Evolutionary conservation across 2,797 vertebrate species (phyloP).

Genomic region (Carduelis carduelis): DNA sequence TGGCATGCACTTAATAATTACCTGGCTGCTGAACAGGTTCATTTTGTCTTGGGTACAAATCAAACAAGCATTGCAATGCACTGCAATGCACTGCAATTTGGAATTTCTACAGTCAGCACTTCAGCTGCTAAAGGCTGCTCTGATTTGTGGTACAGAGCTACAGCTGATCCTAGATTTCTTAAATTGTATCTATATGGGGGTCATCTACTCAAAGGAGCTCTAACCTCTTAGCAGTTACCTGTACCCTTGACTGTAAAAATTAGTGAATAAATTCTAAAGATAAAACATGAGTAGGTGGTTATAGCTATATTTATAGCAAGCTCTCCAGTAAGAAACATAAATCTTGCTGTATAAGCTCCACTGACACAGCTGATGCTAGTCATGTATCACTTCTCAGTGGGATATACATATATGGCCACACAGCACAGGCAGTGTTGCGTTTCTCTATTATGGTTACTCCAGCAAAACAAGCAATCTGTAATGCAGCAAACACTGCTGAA

Average conservation of each 20-base stretch:
- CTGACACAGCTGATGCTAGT: neutral
- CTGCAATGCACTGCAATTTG: neutral
- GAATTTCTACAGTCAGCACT: neutral
- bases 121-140: no score
- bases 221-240: neutral
- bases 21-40: neutral
- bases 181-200: no score
- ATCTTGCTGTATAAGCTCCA: neutral
- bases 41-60: neutral
- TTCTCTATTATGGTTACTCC: constrained; percentile 2
- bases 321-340: neutral
- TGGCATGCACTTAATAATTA: neutral
- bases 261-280: neutral
- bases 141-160: no score
- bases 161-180: no score
- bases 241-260: neutral
- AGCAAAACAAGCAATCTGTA: neutral
- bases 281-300: neutral
- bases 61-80: neutral
- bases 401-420: neutral
- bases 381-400: neutral
- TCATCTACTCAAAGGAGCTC: neutral
- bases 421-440: neutral
- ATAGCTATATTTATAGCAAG: neutral
- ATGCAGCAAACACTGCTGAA: neutral